A percentile compares a stretch with the other conserved stretches of the same genome.
phyloP scores from a whole-genome alignment of 2,797 vertebrate species.

The Carcharodon carcharias region DNA sequence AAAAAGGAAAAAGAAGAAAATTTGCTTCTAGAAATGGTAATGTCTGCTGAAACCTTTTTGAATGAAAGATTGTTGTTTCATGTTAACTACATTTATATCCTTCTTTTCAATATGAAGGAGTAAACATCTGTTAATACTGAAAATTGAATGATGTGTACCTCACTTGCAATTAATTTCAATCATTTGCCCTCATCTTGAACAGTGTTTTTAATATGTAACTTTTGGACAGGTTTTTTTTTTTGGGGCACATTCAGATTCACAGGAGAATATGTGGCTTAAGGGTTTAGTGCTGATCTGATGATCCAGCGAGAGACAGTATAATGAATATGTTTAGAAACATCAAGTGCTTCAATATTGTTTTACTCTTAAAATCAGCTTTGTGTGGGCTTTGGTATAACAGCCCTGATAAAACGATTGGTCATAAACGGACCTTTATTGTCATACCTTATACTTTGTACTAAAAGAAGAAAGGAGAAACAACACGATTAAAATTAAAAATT shows the following conservation, averaged over 20 bases:
- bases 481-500: no score
- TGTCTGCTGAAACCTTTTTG: not conserved
- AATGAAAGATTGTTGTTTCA: not conserved
- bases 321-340: not conserved
- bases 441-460: no score
- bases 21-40: slow-evolving; percentile 83
- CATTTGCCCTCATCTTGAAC: not conserved
- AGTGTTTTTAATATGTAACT: not conserved
- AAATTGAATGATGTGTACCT: not conserved
- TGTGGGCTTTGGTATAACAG: not conserved
- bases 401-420: not conserved
- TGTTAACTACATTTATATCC: not conserved
- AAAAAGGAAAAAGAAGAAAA: slow-evolving; percentile 84
- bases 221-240: not conserved
- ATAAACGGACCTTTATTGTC: not conserved
- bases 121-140: not conserved
- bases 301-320: not conserved
- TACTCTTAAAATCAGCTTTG: not conserved
- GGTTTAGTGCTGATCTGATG: not conserved
- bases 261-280: not conserved
- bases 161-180: not conserved
- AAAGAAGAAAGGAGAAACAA: no score
- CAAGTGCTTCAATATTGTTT: not conserved
- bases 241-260: not conserved
- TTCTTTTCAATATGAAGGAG: not conserved